Base-by-base conservation (phyloP, 2,113 vertebrate species). In the Rattus rattus region DNA sequence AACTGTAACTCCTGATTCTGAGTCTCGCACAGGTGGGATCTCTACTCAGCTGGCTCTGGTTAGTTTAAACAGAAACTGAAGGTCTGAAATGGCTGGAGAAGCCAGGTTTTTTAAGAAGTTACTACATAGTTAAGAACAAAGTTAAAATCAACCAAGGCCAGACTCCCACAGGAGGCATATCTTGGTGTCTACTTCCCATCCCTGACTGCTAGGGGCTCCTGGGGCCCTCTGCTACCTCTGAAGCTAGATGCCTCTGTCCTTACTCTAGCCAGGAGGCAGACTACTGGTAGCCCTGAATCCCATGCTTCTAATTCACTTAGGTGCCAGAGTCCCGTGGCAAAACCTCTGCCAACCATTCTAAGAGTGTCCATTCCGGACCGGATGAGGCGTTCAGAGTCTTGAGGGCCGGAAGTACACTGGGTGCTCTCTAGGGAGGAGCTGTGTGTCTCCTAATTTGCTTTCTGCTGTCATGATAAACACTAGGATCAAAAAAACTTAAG, bases 141-240 rank as follows among this genome's bases (percentile, higher is more conserved):
- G 12, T 10, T 56, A 12, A 43, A 3, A 11, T 47, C 47, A 36
- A 8, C 28, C 9, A 43, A 0, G 0, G 36, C 20, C 89, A 20
- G 80, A 12, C 33, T 30, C 12, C 24, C 33, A 19, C 36, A 3
- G 14, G 56, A 90, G 39, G 11, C 9, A 0, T 52, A 2, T 0
- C n/a, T 14, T 36, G 80, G 56, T 19, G 33, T 14, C 54, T 0
- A 0, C n/a, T 1, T 54, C 52, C 12, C 0, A 5, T 20, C 36
- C 56, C n/a, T 22, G 19, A n/a, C 52, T 33, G 80, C 69, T 52
- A 0, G 39, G 43, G 59, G 19, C 19, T 13, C 30, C 61, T 63
- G 67, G 36, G n/a, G 1, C 49, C 80, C 28, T 56, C 69, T 16
- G 70, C 86, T 22, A 12, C 17, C 16, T 33, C 61, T 22, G 3